phyloP scores from a whole-genome alignment of 2,113 vertebrate genomes.

The Gallinago media region DNA sequence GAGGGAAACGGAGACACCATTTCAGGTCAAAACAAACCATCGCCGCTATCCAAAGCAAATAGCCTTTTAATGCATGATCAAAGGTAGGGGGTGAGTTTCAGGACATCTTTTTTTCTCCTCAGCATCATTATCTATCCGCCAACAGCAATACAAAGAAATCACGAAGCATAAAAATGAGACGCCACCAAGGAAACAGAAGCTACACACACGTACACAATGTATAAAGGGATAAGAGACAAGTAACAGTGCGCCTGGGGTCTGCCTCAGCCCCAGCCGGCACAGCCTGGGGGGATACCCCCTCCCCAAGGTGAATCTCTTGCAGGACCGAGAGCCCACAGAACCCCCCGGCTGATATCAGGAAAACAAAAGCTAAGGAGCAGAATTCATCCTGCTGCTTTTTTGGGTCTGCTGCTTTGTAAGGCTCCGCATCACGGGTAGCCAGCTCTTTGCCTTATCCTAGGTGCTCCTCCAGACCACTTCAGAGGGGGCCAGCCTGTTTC shows the following conservation, averaged over 20 bases:
- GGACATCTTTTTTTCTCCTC: not conserved
- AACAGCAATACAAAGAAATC: constrained; percentile 9
- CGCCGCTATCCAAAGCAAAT: not conserved
- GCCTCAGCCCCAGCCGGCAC: fast-evolving
- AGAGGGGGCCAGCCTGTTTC: fast-evolving
- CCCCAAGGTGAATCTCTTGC: not conserved
- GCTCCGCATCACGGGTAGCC: fast-evolving
- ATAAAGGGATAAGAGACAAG: not conserved
- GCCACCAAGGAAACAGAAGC: not conserved
- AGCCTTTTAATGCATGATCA: not conserved
- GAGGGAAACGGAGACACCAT: not conserved
- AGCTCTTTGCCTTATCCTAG: fast-evolving
- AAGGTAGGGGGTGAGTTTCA: not conserved
- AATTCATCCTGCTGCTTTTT: not conserved
- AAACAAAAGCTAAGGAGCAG: not conserved
- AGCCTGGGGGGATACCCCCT: too few species aligned
- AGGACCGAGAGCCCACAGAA: not conserved
- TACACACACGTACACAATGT: not conserved
- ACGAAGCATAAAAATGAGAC: not conserved
- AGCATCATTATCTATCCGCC: not conserved
- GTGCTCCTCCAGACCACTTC: not conserved
- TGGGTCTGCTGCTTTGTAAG: not conserved
- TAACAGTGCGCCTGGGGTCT: not conserved
- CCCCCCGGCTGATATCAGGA: fast-evolving
- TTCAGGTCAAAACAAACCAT: not conserved